Evolutionary conservation across 2,888 invertebrate species (phyloP), one percentile per base, ranked within the genome.

Genomic region (Andrena hattorfiana): DNA sequence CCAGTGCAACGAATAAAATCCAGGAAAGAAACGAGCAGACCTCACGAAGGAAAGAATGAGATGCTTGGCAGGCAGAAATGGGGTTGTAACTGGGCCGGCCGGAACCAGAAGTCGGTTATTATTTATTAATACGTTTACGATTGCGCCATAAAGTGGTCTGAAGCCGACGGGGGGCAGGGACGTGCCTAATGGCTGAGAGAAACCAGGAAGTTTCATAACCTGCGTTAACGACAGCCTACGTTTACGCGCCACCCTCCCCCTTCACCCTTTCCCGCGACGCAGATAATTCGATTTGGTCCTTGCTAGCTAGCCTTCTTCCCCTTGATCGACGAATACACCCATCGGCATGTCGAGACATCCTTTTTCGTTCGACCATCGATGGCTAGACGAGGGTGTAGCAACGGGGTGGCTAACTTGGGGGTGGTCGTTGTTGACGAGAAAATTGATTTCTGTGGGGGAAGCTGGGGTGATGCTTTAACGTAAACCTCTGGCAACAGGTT

Each of bases 51-150:
- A 26, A 42, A 70, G 67, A 66, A 56, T 59, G 49, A 51, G 13
- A 8, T 35, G 6, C 42, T 42, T 28, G 26, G 32, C 32, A 42
- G 28, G 10, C 6, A 49, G 35, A 28, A 42, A 23, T 35, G 8
- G 35, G 35, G 48, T 49, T 68, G 48, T 49, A 63, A 60, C 20
- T 16, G 5, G 1, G 20, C 1, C 0, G 2, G 2, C 48, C 64
- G 72, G 66, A 51, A 35, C 20, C 20, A 56, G 20, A 51, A 75
- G 74, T 73, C 73, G 30, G 54, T 82, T 82, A 83, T 90, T 87
- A 87, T 89, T 91, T 90, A 87, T 91, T 89, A 90, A 87, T 84
- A 85, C 81, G 81, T 88, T 89, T 89, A 89, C 86, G 89, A 91
- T 89, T 88, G 86, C 66, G 70, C 80, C 84, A 78, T 85, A 81